Conservation (phyloP, 2,888 invertebrate species). For the Pteria penguin region DNA sequence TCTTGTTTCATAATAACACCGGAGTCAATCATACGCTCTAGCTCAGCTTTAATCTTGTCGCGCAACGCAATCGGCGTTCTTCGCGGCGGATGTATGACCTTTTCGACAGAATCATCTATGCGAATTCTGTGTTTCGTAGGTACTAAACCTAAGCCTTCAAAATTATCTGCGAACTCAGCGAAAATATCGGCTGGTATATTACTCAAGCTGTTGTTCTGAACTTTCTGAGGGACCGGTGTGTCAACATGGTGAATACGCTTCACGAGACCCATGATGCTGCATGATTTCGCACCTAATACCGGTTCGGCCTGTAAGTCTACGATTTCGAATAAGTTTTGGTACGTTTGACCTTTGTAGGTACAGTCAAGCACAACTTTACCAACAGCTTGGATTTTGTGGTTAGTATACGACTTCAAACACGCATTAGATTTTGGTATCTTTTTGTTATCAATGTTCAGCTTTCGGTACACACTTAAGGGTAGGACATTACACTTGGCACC, state of each 20-base stretch:
- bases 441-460: too few relatives aligned
- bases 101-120: background rate
- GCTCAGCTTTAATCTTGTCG: slow-evolving; percentile 15
- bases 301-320: slow-evolving; percentile 1
- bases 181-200: background rate
- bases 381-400: slow-evolving; percentile 14
- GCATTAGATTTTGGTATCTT: too few relatives aligned
- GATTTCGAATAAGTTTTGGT: background rate
- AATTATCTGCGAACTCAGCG: background rate
- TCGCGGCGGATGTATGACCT: slow-evolving; percentile 6
- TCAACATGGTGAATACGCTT: background rate
- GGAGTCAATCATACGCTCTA: slow-evolving; percentile 14
- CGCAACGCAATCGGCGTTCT: slow-evolving; percentile 1
- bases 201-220: too few relatives aligned
- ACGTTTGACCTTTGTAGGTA: background rate
- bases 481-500: slow-evolving; percentile 18
- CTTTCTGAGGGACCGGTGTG: background rate
- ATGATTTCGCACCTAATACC: background rate
- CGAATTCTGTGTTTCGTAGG: slow-evolving; percentile 1
- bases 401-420: slow-evolving; percentile 4
- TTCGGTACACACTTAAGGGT: background rate
- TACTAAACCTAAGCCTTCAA: slow-evolving; percentile 11
- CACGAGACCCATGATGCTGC: background rate
- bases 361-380: slow-evolving; percentile 7
- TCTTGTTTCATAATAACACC: slow-evolving; percentile 18